Evolutionary conservation across 1,140 invertebrate species (phyloP), one percentile per base, ranked within the genome.

Genomic region (Tetramorium alpestre): DNA sequence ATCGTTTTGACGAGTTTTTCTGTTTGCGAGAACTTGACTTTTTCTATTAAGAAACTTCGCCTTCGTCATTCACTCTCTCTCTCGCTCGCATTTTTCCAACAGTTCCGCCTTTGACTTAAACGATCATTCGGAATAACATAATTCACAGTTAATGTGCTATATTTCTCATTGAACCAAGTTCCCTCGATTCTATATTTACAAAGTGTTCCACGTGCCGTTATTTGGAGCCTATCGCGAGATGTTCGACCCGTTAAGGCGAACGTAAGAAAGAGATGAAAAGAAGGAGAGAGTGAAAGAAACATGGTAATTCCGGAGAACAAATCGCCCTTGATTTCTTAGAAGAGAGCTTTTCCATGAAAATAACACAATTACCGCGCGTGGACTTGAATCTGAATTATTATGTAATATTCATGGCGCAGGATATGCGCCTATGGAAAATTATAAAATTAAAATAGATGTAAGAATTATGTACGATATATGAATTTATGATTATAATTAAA

Each of bases 1-100:
- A 51, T 41, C 18, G 41, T 58, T 84, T 62, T 41, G n/a, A 41
- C 64, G 58, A 75, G 69, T 84, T 84, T 73, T 60, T 62, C 60
- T 2, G 22, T 22, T 49, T 16, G 41, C 41, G 28, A 73, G 51
- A 82, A 54, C 28, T 25, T 70, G 54, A 60, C 80, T 73, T 58
- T 5, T 58, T 73, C 80, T 73, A 73, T 75, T 73, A 75, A 28
- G 44, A 75, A 84, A 84, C 80, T 84, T 84, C 11, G 44, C 60
- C 22, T 28, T 47, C 65, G 28, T 69, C 65, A 28, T 38, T 47
- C 22, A 22, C 22, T 22, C 22, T 22, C 22, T 33, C 33, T 38
- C 3, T 47, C 16, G 16, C n/a, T 16, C 51, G 10, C 13, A 47
- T 33, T 28, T 60, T 62, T 73, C 54, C 41, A 58, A 0, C 22